Percentiles rank a stretch among this genome's conserved stretches.
phyloP scores from a whole-genome alignment of 2,888 invertebrate genomes.

The Ornithoptera priamus region DNA sequence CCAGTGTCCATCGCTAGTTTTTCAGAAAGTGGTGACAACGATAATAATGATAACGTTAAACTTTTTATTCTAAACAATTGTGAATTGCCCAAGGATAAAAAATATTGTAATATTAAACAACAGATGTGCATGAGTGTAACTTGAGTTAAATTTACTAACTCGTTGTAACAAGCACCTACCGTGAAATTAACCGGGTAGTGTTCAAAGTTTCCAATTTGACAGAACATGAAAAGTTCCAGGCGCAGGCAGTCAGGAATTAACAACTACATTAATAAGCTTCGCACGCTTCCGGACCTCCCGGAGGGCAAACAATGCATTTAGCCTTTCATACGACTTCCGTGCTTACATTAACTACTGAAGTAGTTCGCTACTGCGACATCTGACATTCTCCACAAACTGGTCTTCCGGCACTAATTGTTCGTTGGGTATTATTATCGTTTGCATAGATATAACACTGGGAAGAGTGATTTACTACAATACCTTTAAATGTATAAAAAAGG shows the following conservation, averaged over 20 bases:
- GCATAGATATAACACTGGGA: neutral
- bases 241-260: constrained; percentile 42
- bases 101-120: neutral
- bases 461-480: too few relatives aligned
- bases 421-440: neutral
- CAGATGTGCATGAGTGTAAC: constrained; percentile 3
- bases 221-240: constrained; percentile 34
- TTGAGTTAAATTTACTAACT: constrained; percentile 15
- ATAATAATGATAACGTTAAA: too few relatives aligned
- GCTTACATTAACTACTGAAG: constrained; percentile 5
- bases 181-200: constrained; percentile 24
- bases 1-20: too few relatives aligned
- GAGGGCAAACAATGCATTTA: constrained; percentile 34
- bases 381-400: constrained; percentile 7
- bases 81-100: too few relatives aligned
- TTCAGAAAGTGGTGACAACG: too few relatives aligned
- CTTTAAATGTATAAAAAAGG: too few relatives aligned
- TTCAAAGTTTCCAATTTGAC: constrained; percentile 27
- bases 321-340: constrained; percentile 29
- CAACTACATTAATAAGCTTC: constrained; percentile 43
- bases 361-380: constrained; percentile 3
- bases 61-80: too few relatives aligned
- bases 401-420: neutral
- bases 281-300: constrained; percentile 35
- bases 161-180: constrained; percentile 26